phyloP scores from a whole-genome alignment of 2,113 vertebrate genomes.

The Piaya cayana region DNA sequence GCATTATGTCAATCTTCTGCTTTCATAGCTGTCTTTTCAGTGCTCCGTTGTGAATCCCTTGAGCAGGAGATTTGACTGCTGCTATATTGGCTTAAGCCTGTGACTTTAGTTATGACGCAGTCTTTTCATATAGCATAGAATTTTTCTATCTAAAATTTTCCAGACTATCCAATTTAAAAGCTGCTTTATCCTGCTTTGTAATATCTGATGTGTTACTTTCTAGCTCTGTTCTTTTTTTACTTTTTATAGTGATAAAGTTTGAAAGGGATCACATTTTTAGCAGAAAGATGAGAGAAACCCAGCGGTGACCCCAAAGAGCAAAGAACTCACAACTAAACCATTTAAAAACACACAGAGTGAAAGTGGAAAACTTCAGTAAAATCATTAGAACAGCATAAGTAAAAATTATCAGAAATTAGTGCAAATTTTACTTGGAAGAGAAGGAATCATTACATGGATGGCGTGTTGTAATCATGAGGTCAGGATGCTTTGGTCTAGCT shows the following conservation, averaged over 20 bases:
- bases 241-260: not conserved
- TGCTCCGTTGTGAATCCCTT: not conserved
- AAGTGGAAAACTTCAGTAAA: not conserved
- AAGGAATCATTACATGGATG: not conserved
- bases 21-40: not conserved
- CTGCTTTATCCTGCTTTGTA: not conserved
- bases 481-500: not conserved
- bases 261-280: not conserved
- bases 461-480: not conserved
- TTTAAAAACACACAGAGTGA: not conserved
- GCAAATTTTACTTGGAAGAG: not conserved
- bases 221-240: not conserved
- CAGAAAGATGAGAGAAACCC: not conserved
- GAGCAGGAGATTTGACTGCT: not conserved
- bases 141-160: constrained; percentile 8
- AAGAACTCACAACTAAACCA: not conserved
- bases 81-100: not conserved
- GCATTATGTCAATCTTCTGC: not conserved
- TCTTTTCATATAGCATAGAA: not conserved
- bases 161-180: not conserved
- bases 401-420: not conserved
- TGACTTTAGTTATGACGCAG: not conserved
- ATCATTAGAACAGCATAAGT: not conserved
- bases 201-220: not conserved
- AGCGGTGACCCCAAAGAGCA: not conserved